Conservation (phyloP, 2,113 vertebrate species). For the Pollimyrus isidori region DNA sequence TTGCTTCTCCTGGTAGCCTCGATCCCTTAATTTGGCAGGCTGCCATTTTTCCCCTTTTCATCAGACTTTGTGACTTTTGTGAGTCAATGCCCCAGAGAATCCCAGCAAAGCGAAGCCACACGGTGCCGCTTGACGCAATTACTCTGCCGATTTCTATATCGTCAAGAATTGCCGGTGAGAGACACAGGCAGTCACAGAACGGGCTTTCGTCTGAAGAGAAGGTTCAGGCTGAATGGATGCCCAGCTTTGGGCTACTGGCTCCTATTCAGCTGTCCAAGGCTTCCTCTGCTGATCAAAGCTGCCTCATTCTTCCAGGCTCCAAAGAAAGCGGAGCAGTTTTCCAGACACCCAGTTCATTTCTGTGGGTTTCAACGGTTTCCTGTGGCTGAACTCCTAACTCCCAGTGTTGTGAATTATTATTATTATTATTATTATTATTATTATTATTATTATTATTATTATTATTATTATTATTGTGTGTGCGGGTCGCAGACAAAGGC, state of each 20-base stretch:
- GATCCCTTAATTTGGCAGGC: background rate
- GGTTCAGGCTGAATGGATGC: background rate
- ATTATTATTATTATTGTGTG: too few relatives aligned
- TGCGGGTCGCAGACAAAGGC: too few relatives aligned
- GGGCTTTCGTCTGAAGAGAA: background rate
- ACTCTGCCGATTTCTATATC: conserved; percentile 2
- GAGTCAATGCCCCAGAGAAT: background rate
- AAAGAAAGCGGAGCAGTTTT: background rate
- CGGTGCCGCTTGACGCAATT: background rate
- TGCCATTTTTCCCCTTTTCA: background rate
- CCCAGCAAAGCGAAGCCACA: background rate
- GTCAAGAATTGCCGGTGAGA: background rate
- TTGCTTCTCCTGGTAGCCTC: background rate
- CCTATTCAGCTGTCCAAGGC: background rate
- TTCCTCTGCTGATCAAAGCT: background rate
- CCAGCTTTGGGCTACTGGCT: background rate
- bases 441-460: background rate
- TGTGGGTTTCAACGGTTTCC: background rate
- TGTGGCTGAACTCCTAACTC: background rate
- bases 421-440: background rate
- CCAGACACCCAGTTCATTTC: background rate
- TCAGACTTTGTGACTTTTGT: background rate
- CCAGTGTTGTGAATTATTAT: background rate
- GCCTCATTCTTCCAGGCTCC: background rate
- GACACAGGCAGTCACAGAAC: background rate